Percentiles rank a stretch among this genome's conserved stretches.
Conservation (phyloP, 2,888 invertebrate genomes). For the Scaptomyza parva region DNA sequence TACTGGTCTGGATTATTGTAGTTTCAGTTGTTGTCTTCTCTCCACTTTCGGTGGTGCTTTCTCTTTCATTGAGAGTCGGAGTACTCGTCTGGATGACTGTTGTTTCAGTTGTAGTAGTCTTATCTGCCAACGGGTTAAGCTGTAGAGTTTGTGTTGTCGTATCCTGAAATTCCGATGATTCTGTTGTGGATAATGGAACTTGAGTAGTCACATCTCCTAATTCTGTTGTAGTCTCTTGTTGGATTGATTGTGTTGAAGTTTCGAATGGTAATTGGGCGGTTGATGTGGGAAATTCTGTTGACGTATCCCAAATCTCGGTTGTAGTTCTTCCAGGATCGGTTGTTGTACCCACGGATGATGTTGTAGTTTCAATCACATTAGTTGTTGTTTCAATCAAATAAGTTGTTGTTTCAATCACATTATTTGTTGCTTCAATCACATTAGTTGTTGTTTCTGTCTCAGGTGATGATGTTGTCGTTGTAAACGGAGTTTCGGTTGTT, state of each 20-base stretch:
- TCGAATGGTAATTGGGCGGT: background rate
- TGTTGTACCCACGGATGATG: background rate
- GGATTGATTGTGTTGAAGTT: background rate
- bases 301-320: background rate
- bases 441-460: conserved; percentile 3
- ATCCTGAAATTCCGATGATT: conserved; percentile 3
- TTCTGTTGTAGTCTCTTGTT: conserved; percentile 10
- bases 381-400: conserved; percentile 11
- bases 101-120: conserved; percentile 14
- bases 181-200: background rate
- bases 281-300: background rate
- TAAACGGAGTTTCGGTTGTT: background rate
- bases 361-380: background rate
- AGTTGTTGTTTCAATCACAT: background rate
- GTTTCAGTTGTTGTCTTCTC: conserved; percentile 20
- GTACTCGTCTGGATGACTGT: conserved; percentile 6
- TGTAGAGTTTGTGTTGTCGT: background rate
- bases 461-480: conserved; percentile 1
- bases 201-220: background rate
- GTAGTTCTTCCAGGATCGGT: background rate
- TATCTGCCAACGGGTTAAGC: background rate
- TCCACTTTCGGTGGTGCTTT: background rate
- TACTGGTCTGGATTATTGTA: no score
- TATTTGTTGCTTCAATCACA: background rate
- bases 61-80: background rate